Conservation (phyloP, 2,113 vertebrate species). For the Hoplias malabaricus region DNA sequence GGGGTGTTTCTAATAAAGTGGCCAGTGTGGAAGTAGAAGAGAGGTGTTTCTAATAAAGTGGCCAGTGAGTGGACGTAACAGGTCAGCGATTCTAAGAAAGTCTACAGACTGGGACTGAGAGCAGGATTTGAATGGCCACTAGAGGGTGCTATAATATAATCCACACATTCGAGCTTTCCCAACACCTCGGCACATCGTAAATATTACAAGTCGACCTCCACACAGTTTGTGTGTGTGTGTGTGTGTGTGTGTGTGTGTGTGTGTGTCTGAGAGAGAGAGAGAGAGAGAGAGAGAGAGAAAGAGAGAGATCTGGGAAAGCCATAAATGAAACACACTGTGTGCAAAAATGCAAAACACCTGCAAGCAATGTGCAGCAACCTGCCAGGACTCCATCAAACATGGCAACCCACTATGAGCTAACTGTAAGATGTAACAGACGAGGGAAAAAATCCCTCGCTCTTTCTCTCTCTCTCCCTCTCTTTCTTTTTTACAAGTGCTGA, state of each 20-base stretch:
- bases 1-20: background rate
- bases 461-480: background rate
- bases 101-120: background rate
- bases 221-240: background rate
- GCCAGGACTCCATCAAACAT: conserved; percentile 51
- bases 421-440: conserved; percentile 41
- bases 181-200: conserved; percentile 24
- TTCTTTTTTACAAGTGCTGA: conserved; percentile 44
- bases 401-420: conserved; percentile 46
- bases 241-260: background rate
- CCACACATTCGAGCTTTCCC: background rate
- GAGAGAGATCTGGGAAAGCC: conserved; percentile 40
- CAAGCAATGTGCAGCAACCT: conserved; percentile 33
- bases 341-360: conserved; percentile 52
- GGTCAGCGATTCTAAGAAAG: too few relatives aligned
- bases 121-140: conserved; percentile 29
- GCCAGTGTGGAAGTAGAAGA: background rate
- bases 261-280: conserved; percentile 15
- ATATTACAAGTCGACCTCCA: conserved; percentile 30
- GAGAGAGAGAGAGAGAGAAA: background rate
- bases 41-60: background rate
- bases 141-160: conserved; percentile 56
- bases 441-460: background rate
- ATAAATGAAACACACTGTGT: conserved; percentile 48
- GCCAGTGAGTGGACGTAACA: too few relatives aligned